A percentile compares a stretch with the other conserved stretches of the same genome.
phyloP scores from a whole-genome alignment of 2,888 invertebrate genomes.

The Epistrophella euchroma region DNA sequence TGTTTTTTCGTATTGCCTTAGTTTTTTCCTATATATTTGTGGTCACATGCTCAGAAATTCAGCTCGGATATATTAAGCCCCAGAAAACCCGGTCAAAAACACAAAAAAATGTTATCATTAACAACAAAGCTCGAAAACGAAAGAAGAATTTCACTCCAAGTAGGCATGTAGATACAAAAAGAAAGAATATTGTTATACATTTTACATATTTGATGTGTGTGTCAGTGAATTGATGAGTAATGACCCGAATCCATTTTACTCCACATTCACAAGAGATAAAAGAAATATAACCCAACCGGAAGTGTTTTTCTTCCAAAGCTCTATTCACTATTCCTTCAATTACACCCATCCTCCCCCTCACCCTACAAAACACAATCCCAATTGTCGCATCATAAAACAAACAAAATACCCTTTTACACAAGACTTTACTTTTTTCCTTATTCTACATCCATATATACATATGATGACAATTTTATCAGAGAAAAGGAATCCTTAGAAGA shows the following conservation, averaged over 20 bases:
- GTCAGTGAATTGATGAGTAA: background rate
- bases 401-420: constrained; percentile 24
- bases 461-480: constrained; percentile 8
- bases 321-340: background rate
- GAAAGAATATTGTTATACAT: too few species aligned
- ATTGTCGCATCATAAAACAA: constrained; percentile 32
- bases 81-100: too few species aligned
- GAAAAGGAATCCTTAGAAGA: constrained; percentile 61
- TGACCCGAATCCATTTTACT: background rate
- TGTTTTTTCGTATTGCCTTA: too few species aligned
- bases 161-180: too few species aligned
- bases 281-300: constrained; percentile 43
- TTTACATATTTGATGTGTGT: too few species aligned
- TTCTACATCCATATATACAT: too few species aligned
- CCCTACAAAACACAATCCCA: background rate
- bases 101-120: too few species aligned
- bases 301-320: constrained; percentile 21
- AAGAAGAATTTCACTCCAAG: too few species aligned
- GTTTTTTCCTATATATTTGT: too few species aligned
- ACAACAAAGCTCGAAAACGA: too few species aligned
- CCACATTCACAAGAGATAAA: background rate
- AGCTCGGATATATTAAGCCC: too few species aligned
- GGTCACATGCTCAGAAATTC: too few species aligned
- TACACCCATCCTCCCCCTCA: background rate
- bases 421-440: constrained; percentile 19